A percentile compares a stretch with the other conserved stretches of the same genome.
Conservation (phyloP, 2,797 vertebrate genomes). For the Pipistrellus pygmaeus region DNA sequence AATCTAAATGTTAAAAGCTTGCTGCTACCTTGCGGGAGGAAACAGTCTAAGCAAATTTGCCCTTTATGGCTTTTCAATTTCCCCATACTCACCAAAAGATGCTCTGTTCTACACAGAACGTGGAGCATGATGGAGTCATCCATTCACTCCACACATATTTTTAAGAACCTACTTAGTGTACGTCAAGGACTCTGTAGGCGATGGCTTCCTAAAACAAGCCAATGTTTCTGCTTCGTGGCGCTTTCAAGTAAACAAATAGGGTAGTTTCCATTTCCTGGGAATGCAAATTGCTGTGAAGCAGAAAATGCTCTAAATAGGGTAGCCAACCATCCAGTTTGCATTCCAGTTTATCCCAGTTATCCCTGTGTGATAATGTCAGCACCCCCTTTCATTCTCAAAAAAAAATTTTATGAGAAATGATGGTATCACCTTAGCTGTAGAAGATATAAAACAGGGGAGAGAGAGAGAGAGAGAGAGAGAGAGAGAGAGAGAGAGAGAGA, state of each 20-base stretch:
- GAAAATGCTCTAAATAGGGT: neutral
- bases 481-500: too few species aligned
- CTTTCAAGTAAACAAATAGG: neutral
- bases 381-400: neutral
- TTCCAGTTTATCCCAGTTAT: neutral
- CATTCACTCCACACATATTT: neutral
- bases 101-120: neutral
- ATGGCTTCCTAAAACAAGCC: neutral
- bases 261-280: neutral
- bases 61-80: neutral
- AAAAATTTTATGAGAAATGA: neutral
- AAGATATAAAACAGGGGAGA: neutral
- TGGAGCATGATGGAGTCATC: neutral
- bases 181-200: neutral
- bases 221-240: neutral
- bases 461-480: too few species aligned
- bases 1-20: constrained; percentile 20
- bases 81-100: neutral
- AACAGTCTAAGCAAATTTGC: neutral
- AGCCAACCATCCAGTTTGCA: neutral
- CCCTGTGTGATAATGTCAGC: neutral
- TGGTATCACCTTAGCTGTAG: neutral
- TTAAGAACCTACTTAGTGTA: neutral
- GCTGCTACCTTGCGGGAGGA: neutral
- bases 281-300: neutral